phyloP scores from a whole-genome alignment of 2,113 vertebrate genomes.

The Echinops telfairi region DNA sequence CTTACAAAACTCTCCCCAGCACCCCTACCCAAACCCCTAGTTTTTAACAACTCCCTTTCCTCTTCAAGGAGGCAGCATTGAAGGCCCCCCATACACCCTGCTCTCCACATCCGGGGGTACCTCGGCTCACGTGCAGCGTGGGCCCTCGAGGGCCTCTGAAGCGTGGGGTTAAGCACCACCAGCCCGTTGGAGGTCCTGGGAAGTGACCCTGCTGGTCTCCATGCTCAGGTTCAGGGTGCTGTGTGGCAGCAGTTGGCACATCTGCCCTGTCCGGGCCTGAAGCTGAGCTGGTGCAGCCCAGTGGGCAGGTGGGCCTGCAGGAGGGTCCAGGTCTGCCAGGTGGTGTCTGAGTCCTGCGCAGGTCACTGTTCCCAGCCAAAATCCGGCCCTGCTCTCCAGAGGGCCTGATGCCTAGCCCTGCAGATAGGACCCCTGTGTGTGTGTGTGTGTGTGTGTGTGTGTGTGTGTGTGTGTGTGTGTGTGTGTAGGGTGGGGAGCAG shows the following conservation, averaged over 20 bases:
- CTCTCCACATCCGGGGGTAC: not conserved
- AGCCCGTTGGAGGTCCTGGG: not conserved
- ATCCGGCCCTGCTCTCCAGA: slow-evolving; percentile 6
- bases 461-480: slow-evolving; percentile 42
- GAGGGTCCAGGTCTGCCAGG: slow-evolving; percentile 26
- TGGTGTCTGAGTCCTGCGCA: not conserved
- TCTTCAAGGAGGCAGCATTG: not conserved
- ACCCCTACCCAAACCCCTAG: not conserved
- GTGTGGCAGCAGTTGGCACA: not conserved
- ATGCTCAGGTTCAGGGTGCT: not conserved
- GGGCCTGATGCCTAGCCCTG: not conserved
- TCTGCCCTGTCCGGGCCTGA: not conserved
- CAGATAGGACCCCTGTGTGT: slow-evolving; percentile 3
- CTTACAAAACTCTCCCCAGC: not conserved
- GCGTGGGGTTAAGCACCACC: slow-evolving; percentile 34
- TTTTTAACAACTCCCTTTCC: not conserved
- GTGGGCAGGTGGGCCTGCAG: not conserved
- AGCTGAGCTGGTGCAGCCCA: slow-evolving; percentile 3
- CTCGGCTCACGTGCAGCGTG: not conserved
- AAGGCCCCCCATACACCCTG: not conserved
- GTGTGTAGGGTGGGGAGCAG: slow-evolving; percentile 10
- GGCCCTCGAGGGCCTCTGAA: slow-evolving; percentile 20
- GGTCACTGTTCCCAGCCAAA: not conserved
- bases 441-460: not conserved
- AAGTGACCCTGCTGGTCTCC: not conserved